Conservation (phyloP, 2,797 vertebrate species). For the Sarcoramphus papa region DNA sequence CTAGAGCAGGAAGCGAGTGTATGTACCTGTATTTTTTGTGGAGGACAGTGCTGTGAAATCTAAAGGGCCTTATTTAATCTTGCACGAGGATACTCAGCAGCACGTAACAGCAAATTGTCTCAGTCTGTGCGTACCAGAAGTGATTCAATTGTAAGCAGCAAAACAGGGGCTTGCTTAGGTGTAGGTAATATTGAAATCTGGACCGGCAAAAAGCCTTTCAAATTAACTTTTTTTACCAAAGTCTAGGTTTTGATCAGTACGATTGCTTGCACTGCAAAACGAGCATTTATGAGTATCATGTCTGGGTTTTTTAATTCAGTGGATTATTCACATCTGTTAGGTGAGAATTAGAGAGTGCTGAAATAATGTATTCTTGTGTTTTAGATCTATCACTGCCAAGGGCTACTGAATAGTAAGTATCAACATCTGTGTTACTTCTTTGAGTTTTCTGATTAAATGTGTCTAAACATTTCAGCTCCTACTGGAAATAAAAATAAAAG, state of each 20-base stretch:
- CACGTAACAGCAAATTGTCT: not conserved
- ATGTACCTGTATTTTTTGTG: not conserved
- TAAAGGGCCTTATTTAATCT: not conserved
- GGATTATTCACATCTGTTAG: slow-evolving; percentile 80
- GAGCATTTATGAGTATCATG: slow-evolving; percentile 58
- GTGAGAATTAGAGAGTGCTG: slow-evolving; percentile 74
- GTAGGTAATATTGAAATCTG: not conserved
- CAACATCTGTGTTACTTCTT: slow-evolving; percentile 78
- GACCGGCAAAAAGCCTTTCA: not conserved
- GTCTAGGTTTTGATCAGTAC: slow-evolving; percentile 25
- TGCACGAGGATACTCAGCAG: not conserved
- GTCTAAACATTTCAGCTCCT: slow-evolving; percentile 76
- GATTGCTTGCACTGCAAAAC: not conserved
- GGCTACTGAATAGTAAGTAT: slow-evolving; percentile 78
- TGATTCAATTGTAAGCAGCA: not conserved
- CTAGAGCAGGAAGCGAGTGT: not conserved
- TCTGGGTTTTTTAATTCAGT: slow-evolving; percentile 69
- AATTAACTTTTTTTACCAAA: slow-evolving; percentile 35
- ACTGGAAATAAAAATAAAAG: slow-evolving; percentile 63
- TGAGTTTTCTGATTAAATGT: slow-evolving; percentile 73
- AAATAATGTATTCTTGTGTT: slow-evolving; percentile 75
- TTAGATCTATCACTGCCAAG: slow-evolving; percentile 78
- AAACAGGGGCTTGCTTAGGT: not conserved
- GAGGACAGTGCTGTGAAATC: not conserved
- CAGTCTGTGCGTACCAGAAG: not conserved